Evolutionary conservation across 2,113 vertebrate genomes (phyloP).

Genomic region (Lycocorax pyrrhopterus): DNA sequence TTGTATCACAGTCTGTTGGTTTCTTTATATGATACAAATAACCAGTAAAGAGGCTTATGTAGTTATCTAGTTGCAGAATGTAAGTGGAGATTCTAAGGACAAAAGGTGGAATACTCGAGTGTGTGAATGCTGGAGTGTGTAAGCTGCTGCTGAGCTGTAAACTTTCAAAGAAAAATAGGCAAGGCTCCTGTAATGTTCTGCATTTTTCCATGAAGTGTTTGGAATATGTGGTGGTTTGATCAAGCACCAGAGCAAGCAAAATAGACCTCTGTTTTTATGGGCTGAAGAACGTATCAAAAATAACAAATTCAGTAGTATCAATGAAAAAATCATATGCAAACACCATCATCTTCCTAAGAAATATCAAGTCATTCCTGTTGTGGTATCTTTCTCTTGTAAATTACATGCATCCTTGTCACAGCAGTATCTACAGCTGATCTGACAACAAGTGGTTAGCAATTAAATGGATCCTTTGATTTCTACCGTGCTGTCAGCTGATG

Average conservation of each 20-base stretch:
- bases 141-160: not conserved
- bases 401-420: not conserved
- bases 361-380: not conserved
- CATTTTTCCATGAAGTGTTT: not conserved
- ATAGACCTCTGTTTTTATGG: not conserved
- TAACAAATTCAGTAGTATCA: not conserved
- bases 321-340: not conserved
- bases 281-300: not conserved
- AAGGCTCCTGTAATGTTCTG: not conserved
- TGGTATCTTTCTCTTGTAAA: not conserved
- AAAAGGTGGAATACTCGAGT: not conserved
- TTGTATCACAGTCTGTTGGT: not conserved
- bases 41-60: not conserved
- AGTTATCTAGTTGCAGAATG: not conserved
- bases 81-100: not conserved
- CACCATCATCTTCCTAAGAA: not conserved
- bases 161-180: not conserved
- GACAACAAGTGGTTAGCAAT: not conserved
- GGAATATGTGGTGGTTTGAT: not conserved
- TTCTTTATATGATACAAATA: not conserved
- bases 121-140: not conserved
- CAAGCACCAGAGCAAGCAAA: not conserved
- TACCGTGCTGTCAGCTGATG: not conserved
- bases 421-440: not conserved
- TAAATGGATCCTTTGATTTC: slow-evolving; percentile 13